Base-by-base conservation (phyloP, 2,797 vertebrate species). In the Molossus molossus region DNA sequence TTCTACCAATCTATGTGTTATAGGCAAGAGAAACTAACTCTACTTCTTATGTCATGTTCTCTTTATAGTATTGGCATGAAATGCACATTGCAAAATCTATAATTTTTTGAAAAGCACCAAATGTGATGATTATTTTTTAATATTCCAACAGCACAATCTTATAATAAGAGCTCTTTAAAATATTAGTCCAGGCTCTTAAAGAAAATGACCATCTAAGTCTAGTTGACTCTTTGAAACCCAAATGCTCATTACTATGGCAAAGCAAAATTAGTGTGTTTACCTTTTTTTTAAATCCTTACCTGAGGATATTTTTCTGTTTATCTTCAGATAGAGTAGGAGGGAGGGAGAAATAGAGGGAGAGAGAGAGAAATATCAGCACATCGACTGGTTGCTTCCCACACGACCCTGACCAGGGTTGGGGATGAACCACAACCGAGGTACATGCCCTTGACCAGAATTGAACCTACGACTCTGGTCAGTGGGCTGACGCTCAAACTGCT, bases 181-280 rank as follows among this genome's bases (percentile, higher is more conserved):
- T 77, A 50, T 27, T 76, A 77, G 37, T 21, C 10, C 55, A 88
- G 20, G n/a, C 23, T 94, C 3, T 87, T 91, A 72, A 94, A 79
- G 73, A 89, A 94, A 93, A 92, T 33, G 12, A 81, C 75, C 10
- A 29, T 21, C 2, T 69, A 70, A 79, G 69, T 45, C 73, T 85
- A 25, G 12, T 27, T 33, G n/a, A 91, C 60, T 45, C 81, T 87
- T 84, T 72, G 73, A 95, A 90, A 93, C 82, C 60, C 77, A 88
- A 5, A 55, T 86, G 23, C 29, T 80, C 21, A 18, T 84, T 94
- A 64, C 75, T 83, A 21, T 27, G 23, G 37, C 57, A 94, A 89
- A 92, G 48, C 62, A 95, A 60, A 64, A 29, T 48, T 57, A 73
- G 65, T 45, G 40, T 45, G 40, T 45, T 45, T 45, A 45, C 40